phyloP scores from a whole-genome alignment of 2,113 vertebrate species.

The Progne subis region DNA sequence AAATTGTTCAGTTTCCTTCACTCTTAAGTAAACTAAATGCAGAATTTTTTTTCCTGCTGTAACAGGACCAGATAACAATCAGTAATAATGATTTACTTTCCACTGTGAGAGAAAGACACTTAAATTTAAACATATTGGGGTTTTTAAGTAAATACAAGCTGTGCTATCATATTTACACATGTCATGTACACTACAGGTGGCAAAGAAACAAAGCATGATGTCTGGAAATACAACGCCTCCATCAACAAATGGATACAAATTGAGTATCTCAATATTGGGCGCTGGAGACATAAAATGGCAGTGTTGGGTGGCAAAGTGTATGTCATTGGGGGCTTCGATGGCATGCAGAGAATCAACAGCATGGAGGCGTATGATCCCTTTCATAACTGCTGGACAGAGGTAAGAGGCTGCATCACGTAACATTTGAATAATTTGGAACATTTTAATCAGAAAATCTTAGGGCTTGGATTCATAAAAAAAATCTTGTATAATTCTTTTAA shows the following conservation, averaged over 20 bases:
- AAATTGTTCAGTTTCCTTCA: background rate
- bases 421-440: background rate
- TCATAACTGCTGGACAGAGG: slow-evolving; percentile 96
- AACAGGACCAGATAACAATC: background rate
- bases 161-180: background rate
- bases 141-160: background rate
- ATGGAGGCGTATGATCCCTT: slow-evolving; percentile 94
- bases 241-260: slow-evolving; percentile 98
- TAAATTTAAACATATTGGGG: background rate
- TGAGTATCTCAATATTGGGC: slow-evolving; percentile 84
- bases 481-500: background rate
- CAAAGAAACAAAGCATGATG: slow-evolving; percentile 94
- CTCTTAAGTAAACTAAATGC: background rate
- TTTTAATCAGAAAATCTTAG: background rate
- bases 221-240: slow-evolving; percentile 96
- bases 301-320: slow-evolving; percentile 90
- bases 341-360: slow-evolving; percentile 86
- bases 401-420: slow-evolving; percentile 1
- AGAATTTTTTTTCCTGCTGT: background rate
- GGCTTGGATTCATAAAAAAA: background rate
- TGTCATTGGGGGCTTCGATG: slow-evolving; percentile 89
- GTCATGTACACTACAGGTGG: slow-evolving; percentile 79
- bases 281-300: slow-evolving; percentile 98
- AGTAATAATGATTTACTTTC: background rate
- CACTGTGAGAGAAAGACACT: background rate